These are phyloP conservation scores for Halichoerus grypus DNA, from an alignment of 2,113 vertebrate species.

Conservation along the genomic window DNA sequence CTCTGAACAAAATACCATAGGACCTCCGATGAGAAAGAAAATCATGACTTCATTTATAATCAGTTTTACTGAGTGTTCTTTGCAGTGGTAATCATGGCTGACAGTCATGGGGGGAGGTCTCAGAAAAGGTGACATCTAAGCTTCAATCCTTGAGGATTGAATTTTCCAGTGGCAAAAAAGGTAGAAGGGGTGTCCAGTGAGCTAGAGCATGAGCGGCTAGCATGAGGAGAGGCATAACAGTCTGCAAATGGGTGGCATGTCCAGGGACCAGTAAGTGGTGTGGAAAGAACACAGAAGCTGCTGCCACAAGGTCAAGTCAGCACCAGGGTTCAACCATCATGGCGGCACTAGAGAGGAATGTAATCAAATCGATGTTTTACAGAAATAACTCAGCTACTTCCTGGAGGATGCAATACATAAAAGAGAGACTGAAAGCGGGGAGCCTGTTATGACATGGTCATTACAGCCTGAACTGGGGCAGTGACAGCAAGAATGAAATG, in stretches of 20 bases:
- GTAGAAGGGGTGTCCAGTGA: neutral
- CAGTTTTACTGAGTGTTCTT: neutral
- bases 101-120: neutral
- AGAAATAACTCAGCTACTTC: conserved; percentile 60
- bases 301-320: neutral
- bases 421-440: conserved; percentile 28
- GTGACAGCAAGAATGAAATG: neutral
- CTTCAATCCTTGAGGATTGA: neutral
- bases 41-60: neutral
- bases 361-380: neutral
- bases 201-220: neutral
- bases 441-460: conserved; percentile 32
- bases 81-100: neutral
- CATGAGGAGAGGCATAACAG: neutral
- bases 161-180: neutral
- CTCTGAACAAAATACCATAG: neutral
- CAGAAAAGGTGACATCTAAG: neutral
- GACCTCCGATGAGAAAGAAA: neutral
- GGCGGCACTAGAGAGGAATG: neutral
- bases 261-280: neutral
- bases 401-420: conserved; percentile 34
- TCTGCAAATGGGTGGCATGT: neutral
- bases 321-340: too few species aligned
- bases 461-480: neutral
- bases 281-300: neutral